Evolutionary conservation across 37 sponge, comb jelly and placozoan genomes (phyloP), one percentile per base, ranked within the genome.

Genomic region (Aplysina aerophoba): DNA sequence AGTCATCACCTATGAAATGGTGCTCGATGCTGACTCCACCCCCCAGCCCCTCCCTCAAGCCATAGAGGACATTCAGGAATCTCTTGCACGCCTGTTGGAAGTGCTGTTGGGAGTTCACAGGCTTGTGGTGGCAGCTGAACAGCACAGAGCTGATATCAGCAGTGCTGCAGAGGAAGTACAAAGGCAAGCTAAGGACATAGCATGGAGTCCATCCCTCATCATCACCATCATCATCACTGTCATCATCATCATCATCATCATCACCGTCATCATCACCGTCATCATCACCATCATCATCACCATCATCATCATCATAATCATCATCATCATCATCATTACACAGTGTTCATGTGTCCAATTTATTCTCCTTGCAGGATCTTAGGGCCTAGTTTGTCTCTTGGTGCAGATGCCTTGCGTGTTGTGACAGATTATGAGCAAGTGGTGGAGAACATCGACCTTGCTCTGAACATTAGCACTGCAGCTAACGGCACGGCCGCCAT

Each of bases 351-450:
- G n/a, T n/a, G n/a, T n/a, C n/a, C n/a, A n/a, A n/a, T n/a, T 79
- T 53, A 63, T 35, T 73, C 37, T 41, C 53, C 64, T 22, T 62
- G 6, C 60, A 88, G 89, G 25, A 61, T 55, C 50, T 55, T 88
- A 53, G 21, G 33, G 25, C 61, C 79, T 12, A 83, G 84, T 35
- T 28, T 88, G 17, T 34, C 63, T 2, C 30, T 53, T 22, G 83
- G 83, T 12, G 31, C 55, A 31, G 36, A 54, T 39, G 84, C 78
- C 27, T 66, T 78, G 38, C 15, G 12, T 22, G 83, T 55, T 36
- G 73, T 88, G 21, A 64, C 83, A 21, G 73, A 88, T 24, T 83
- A 78, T 37, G 30, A 59, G 15, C 21, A 34, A 44, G 64, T 69
- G 0, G 59, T 83, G 31, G 58, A 39, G 22, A 60, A 59, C 68